Evolutionary conservation across 2,113 vertebrate genomes (phyloP).

Genomic region (Stercorarius parasiticus): DNA sequence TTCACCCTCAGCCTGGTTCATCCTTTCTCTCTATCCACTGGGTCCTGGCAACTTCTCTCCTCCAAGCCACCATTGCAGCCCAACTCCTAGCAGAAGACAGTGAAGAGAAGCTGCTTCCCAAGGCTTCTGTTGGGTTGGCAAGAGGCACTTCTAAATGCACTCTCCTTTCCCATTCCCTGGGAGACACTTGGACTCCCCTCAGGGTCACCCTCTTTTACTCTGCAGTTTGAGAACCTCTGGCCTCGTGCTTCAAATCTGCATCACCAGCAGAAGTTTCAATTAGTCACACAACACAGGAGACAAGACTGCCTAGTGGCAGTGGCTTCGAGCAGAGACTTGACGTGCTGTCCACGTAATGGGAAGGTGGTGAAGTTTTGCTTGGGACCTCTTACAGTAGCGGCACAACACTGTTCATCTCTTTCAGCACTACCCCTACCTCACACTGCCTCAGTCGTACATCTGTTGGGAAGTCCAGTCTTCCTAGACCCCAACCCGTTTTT

Average conservation of each 20-base stretch:
- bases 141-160: neutral
- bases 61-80: neutral
- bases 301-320: neutral
- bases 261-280: neutral
- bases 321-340: neutral
- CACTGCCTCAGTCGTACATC: neutral
- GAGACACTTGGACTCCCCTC: neutral
- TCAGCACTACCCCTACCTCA: neutral
- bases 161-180: neutral
- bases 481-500: neutral
- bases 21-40: neutral
- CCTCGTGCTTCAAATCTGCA: neutral
- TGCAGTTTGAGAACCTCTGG: neutral
- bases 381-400: neutral
- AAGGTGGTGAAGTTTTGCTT: neutral
- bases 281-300: neutral
- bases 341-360: neutral
- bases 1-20: neutral
- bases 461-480: neutral
- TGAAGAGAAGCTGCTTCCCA: neutral
- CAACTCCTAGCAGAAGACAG: neutral
- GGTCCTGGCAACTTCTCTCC: neutral
- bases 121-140: neutral
- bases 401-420: neutral
- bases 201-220: neutral